Evolutionary conservation across 2,888 invertebrate species (phyloP), one percentile per base, ranked within the genome.

Genomic region (Lasius fuliginosus): DNA sequence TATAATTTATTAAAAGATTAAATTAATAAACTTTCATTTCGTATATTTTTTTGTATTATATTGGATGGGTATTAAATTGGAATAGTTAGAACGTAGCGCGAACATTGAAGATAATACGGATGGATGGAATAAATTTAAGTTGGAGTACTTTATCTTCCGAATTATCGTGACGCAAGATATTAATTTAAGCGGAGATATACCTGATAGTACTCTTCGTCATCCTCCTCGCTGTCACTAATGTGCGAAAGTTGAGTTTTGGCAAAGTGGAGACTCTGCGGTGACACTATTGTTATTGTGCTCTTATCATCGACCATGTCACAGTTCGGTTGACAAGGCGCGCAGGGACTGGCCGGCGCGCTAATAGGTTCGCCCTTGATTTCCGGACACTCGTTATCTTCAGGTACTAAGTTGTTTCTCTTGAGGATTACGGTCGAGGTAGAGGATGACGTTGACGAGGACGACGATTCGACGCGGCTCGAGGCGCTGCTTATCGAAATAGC

Each of bases 281-380:
- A 91, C 49, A 94, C 88, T 87, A 94, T 92, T 18, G 93, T 92
- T 74, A 94, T 92, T 3, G 92, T 88, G 65, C 77, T 91, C 64
- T 91, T 92, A 30, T 93, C 92, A 9, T 94, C 93, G 18, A 84
- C 79, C 36, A 89, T 86, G n/a, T 87, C 40, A 42, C 82, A 85
- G n/a, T 18, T 84, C 27, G 87, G 42, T 9, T 86, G 89, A 71
- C 88, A 89, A 56, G 89, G 62, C 15, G 73, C 81, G 40, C 96
- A 96, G 18, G 97, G 97, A 85, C 97, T 98, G 92, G 97, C 96
- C 9, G 97, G 96, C 91, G 97, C 97, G 85, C 97, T 97, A 90
- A 96, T 96, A 77, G 98, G 98, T 93, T 98, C 98, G 82, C 97
- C 97, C 95, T 98, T 98, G 90, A 98, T 97, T 88, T 96, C 95